Evolutionary conservation across 2,113 vertebrate species (phyloP).

Genomic region (Megaceryle maxima): DNA sequence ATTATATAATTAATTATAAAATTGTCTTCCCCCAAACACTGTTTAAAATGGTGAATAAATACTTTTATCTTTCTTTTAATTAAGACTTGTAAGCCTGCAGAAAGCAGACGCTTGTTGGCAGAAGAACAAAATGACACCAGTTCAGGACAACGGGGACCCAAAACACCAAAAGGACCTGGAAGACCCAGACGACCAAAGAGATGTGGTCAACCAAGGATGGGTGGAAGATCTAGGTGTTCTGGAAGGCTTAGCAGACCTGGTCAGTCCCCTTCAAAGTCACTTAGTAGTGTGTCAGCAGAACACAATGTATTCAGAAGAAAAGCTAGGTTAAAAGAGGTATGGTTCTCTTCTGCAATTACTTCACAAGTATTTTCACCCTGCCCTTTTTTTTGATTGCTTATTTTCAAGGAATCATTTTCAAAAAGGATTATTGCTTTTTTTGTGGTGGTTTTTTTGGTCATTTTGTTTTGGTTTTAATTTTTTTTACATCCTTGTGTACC

Average conservation of each 20-base stretch:
- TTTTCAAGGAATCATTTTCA: not conserved
- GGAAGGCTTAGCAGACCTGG: conserved; percentile 65
- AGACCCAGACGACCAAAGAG: conserved; percentile 67
- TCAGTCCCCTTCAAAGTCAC: conserved; percentile 65
- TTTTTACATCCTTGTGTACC: not conserved
- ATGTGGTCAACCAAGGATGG: conserved; percentile 30
- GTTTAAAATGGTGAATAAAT: not conserved
- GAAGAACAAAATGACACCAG: conserved; percentile 18
- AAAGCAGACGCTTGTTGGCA: not conserved
- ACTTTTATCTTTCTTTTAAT: not conserved
- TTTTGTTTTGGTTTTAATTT: not conserved
- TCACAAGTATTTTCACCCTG: not conserved
- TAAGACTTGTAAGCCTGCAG: conserved; percentile 24
- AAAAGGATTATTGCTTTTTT: not conserved
- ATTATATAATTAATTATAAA: not conserved
- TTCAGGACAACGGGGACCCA: not conserved
- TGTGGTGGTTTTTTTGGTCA: not conserved
- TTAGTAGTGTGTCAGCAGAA: conserved; percentile 60
- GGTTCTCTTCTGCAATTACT: conserved; percentile 9
- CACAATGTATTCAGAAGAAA: conserved; percentile 75
- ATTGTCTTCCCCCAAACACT: not conserved
- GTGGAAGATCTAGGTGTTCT: conserved; percentile 54
- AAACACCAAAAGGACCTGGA: conserved; percentile 72
- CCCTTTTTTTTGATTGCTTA: not conserved
- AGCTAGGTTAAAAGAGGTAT: conserved; percentile 85